phyloP scores from a whole-genome alignment of 2,888 invertebrate species.

The Odontothrips loti region DNA sequence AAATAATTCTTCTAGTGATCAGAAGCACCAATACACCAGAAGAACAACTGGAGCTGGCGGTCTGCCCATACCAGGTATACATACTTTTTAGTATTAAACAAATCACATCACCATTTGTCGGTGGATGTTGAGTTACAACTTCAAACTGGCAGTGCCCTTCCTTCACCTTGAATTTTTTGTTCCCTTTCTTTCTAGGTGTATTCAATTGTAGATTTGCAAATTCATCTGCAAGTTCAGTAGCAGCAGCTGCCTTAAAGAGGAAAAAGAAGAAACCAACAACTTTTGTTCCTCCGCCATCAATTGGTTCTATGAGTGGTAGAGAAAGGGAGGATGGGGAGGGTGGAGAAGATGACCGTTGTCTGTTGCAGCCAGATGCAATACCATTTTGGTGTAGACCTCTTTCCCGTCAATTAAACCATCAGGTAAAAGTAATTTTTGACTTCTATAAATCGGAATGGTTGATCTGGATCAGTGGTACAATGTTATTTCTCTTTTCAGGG shows the following conservation, averaged over 20 bases:
- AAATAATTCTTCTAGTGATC: not conserved
- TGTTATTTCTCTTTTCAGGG: slow-evolving; percentile 46
- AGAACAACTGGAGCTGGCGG: not conserved
- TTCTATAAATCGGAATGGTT: not conserved
- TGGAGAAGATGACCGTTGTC: slow-evolving; percentile 23
- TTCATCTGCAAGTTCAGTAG: slow-evolving; percentile 47
- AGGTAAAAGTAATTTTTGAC: slow-evolving; percentile 40
- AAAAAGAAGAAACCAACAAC: slow-evolving; percentile 89
- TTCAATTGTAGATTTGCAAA: slow-evolving; percentile 83
- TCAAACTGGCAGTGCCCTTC: too few relatives aligned
- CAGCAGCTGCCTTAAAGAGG: slow-evolving; percentile 55
- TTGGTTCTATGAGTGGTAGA: slow-evolving; percentile 37
- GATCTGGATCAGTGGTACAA: too few relatives aligned
- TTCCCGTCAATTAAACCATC: slow-evolving; percentile 52
- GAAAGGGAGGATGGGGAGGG: slow-evolving; percentile 32
- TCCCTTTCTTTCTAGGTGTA: slow-evolving; percentile 54
- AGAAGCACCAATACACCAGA: not conserved
- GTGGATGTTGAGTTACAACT: too few relatives aligned
- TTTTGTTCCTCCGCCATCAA: slow-evolving; percentile 70
- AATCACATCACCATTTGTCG: not conserved
- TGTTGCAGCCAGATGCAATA: slow-evolving; percentile 43
- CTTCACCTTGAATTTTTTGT: too few relatives aligned
- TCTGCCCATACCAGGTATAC: not conserved
- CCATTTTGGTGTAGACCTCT: slow-evolving; percentile 73
- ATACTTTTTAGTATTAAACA: not conserved